Evolutionary conservation across 2,888 invertebrate species (phyloP), one percentile per base, ranked within the genome.

Genomic region (Lagria hirta): DNA sequence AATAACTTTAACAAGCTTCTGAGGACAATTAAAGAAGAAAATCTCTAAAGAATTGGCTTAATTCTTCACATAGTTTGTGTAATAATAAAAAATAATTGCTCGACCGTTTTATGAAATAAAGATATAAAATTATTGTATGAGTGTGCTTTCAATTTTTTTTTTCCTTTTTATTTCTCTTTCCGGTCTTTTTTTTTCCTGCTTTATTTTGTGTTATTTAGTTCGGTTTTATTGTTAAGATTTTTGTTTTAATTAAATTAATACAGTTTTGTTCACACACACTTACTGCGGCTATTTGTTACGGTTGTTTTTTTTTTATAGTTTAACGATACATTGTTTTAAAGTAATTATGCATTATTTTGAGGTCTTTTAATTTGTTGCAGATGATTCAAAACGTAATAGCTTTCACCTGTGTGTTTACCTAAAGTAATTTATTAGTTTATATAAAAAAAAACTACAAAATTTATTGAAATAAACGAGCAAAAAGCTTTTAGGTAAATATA

Each of bases 281-380:
- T 43, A 55, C 56, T 56, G 44, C 54, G 48, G 42, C 50, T 51
- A 57, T 60, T 60, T 55, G 57, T 58, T 61, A 58, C 58, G 53
- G 58, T 57, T n/a, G n/a, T n/a, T n/a, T n/a, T n/a, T n/a, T 60
- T 59, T 58, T 55, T 44, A 47, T 46, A 43, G 53, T 55, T 56
- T 59, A 61, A 61, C 57, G 54, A 61, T 55, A 58, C 51, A 60
- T 61, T 61, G 60, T 60, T 55, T 55, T 30, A 43, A 13, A 16
- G 16, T 38, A 38, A 30, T 23, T n/a, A n/a, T n/a, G n/a, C n/a
- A n/a, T n/a, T n/a, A n/a, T n/a, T n/a, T n/a, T n/a, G n/a, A n/a
- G n/a, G n/a, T n/a, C n/a, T 13, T 16, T 37, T 37, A 37, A 37
- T 37, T 37, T 37, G 37, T n/a, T n/a, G n/a, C n/a, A n/a, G n/a